Base-by-base conservation (phyloP, 2,888 invertebrate genomes). In the Callyntrura sp. region DNA sequence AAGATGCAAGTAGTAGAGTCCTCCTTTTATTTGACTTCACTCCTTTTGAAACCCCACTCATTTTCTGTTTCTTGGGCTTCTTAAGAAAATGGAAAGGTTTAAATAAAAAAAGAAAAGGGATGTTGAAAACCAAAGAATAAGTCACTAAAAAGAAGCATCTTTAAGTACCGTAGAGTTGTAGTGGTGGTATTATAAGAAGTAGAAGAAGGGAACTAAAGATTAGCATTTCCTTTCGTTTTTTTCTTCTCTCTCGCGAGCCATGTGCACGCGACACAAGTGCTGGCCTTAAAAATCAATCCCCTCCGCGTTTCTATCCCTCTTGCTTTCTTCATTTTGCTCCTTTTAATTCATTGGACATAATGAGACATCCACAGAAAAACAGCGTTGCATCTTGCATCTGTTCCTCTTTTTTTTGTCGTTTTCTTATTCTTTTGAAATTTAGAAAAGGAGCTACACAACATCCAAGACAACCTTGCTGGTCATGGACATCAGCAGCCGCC, bases 191-290 rank as follows among this genome's bases (percentile, higher is more conserved):
- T n/a, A n/a, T n/a, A n/a, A 57, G 35, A 51, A 84, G 1, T 12
- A 51, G 45, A 79, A 35, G 76, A 51, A 89, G 45, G 68, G 83
- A 82, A 83, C 83, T 82, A 88, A 82, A 70, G 82, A 81, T 81
- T 73, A 88, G 83, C 83, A 88, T 88, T 88, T 88, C 88, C 88
- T 88, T 83, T 87, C 35, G 23, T 60, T 68, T 51, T 12, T 45
- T 68, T 70, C 73, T 25, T 25, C n/a, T n/a, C n/a, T n/a, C n/a
- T n/a, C n/a, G n/a, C n/a, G 57, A 45, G 20, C 88, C 88, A 90
- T 90, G 89, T 90, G 89, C 89, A 90, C 89, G 89, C 89, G 89
- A 90, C 89, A 90, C 89, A 90, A 90, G 89, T 90, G 89, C 81
- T 79, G 79, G 55, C 70, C 89, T 89, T 85, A 85, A 89, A 85